Conservation (phyloP, 2,888 invertebrate genomes). For the Lathronympha strigana region DNA sequence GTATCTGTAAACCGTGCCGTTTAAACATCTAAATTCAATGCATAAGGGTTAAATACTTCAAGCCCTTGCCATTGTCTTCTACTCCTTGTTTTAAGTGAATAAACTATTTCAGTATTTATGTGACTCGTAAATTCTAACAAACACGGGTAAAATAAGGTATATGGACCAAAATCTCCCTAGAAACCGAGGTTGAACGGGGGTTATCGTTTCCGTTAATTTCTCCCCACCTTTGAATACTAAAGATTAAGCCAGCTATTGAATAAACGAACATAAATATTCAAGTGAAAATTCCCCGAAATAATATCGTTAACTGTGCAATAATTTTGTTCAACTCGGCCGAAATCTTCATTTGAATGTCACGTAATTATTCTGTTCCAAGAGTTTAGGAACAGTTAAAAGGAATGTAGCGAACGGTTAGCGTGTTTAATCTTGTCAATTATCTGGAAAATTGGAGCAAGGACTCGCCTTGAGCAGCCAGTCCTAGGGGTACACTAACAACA, state of each 20-base stretch:
- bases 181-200: slow-evolving; percentile 21
- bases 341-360: slow-evolving; percentile 62
- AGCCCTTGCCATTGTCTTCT: too few relatives aligned
- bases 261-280: slow-evolving; percentile 47
- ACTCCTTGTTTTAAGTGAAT: too few relatives aligned
- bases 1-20: too few relatives aligned
- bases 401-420: slow-evolving; percentile 57
- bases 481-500: slow-evolving; percentile 49
- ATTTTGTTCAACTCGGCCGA: slow-evolving; percentile 49
- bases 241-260: slow-evolving; percentile 39
- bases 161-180: slow-evolving; percentile 8
- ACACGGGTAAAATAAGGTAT: not conserved
- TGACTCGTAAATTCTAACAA: not conserved
- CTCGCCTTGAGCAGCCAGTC: slow-evolving; percentile 49
- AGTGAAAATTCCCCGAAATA: slow-evolving; percentile 53
- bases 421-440: slow-evolving; percentile 74
- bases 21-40: too few relatives aligned
- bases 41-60: too few relatives aligned
- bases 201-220: slow-evolving; percentile 22
- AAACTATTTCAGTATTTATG: too few relatives aligned
- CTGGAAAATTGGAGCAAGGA: slow-evolving; percentile 63
- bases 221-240: slow-evolving; percentile 38
- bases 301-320: slow-evolving; percentile 55
- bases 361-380: slow-evolving; percentile 61
- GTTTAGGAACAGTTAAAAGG: slow-evolving; percentile 63